Conservation (phyloP, 1,140 invertebrate species). For the Diabrotica virgifera region DNA sequence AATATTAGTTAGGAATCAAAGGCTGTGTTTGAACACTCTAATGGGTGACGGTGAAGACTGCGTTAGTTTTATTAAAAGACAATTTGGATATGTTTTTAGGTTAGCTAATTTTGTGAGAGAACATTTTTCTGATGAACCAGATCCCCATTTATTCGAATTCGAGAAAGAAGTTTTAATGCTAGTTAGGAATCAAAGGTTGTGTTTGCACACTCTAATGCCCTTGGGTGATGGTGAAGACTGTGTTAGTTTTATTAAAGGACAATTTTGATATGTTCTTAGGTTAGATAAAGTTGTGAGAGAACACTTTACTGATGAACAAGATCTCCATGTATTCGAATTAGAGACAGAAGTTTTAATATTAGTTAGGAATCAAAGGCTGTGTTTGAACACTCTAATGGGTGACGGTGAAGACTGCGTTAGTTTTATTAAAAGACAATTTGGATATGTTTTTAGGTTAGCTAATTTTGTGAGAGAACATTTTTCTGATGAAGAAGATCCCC, state of each 20-base stretch:
- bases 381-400: too few relatives aligned
- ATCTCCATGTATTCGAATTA: constrained; percentile 70
- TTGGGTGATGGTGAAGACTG: too few relatives aligned
- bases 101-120: constrained; percentile 78
- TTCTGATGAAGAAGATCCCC: constrained; percentile 62
- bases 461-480: constrained; percentile 77
- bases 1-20: constrained; percentile 47
- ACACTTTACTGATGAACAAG: constrained; percentile 64
- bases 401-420: constrained; percentile 52
- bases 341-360: constrained; percentile 54
- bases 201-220: too few relatives aligned
- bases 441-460: constrained; percentile 77
- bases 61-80: too few relatives aligned
- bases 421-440: too few relatives aligned
- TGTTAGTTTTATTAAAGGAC: too few relatives aligned
- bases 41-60: too few relatives aligned
- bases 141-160: too few relatives aligned
- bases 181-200: constrained; percentile 50
- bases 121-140: constrained; percentile 64
- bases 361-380: constrained; percentile 51
- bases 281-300: constrained; percentile 78
- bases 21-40: too few relatives aligned
- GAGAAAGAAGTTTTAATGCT: constrained; percentile 46
- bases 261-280: constrained; percentile 77
- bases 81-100: constrained; percentile 75